Evolutionary conservation across 2,113 vertebrate species (phyloP), one percentile per base, ranked within the genome.

Genomic region (Semnornis frantzii): DNA sequence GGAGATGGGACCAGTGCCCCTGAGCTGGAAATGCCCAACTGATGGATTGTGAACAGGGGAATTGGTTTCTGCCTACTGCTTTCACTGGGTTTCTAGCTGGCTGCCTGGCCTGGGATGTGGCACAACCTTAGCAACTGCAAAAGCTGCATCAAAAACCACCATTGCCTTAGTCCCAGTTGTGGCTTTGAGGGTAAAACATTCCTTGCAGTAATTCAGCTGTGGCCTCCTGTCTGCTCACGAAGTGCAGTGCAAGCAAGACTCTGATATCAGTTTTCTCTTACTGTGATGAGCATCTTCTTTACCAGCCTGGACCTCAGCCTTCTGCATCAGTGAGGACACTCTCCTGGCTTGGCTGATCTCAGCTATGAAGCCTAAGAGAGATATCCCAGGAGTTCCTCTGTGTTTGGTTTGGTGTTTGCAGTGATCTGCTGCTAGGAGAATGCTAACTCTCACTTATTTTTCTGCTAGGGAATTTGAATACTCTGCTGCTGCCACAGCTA

Each of bases 351-450:
- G 48, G 27, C 24, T 34, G 44, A 88, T 18, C 34, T 93, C 82
- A 69, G 19, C 4, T 71, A 6, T 48, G 57, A 80, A 18, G 23
- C 48, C 69, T 63, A 15, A 86, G 55, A 93, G 87, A 94, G 73
- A 75, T 24, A 81, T 74, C 73, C 57, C 2, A 24, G 79, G 77
- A 55, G 50, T 23, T 94, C 30, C 55, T 50, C 39, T 60, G 73
- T 28, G 10, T 83, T 86, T 81, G 31, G 81, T 77, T 48, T 91
- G 66, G 91, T 95, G 84, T 94, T 95, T 95, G 78, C 85, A 86
- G 81, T 48, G 63, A 13, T 33, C 54, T 84, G 74, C 71, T 90
- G 82, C 77, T 83, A 65, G 10, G 58, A 59, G 58, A 95, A 33
- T 0, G 15, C 79, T 96, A 78, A 93, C 81, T 95, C 90, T 85